Conservation (phyloP, 2,888 invertebrate genomes). For the Harpalus rufipes region DNA sequence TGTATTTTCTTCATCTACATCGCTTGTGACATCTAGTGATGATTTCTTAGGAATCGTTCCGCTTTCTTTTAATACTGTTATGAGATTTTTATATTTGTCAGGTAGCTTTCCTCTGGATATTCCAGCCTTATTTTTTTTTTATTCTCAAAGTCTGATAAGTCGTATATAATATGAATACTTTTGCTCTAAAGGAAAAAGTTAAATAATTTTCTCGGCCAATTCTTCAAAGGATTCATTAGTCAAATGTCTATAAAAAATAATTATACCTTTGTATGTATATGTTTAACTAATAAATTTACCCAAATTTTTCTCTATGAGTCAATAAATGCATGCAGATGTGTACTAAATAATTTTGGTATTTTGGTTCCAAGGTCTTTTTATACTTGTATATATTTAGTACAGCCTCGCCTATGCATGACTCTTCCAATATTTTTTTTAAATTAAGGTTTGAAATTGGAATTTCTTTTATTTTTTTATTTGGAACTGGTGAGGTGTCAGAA, state of each 20-base stretch:
- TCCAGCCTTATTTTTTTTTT: background rate
- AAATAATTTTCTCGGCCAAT: constrained; percentile 7
- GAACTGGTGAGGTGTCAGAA: background rate
- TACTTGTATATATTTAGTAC: constrained; percentile 3
- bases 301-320: background rate
- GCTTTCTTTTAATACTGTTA: no score
- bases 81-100: no score
- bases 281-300: background rate
- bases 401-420: background rate
- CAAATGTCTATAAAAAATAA: background rate
- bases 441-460: background rate
- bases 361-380: background rate
- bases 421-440: background rate
- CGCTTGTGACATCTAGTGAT: no score
- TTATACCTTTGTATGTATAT: background rate
- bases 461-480: background rate
- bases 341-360: background rate
- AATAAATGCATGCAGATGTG: constrained; percentile 5
- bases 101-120: no score
- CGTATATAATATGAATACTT: background rate
- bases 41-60: no score
- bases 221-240: constrained; percentile 4
- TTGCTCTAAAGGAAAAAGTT: constrained; percentile 15
- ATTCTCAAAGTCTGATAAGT: background rate
- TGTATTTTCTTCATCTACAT: no score